phyloP scores from a whole-genome alignment of 2,113 vertebrate genomes.

The Chaenocephalus aceratus region DNA sequence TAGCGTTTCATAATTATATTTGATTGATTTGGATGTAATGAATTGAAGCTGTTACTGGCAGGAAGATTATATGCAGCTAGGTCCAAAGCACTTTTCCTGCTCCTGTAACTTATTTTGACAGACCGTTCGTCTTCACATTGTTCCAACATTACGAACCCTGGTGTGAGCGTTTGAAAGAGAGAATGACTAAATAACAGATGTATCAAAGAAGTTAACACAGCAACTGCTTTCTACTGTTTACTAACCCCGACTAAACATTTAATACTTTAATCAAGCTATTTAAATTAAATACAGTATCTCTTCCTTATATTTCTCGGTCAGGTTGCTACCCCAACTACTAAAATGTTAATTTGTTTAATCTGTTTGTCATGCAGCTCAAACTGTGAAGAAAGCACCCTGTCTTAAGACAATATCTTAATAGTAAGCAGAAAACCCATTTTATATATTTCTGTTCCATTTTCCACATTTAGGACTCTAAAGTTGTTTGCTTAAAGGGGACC shows the following conservation, averaged over 20 bases:
- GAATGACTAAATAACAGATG: too few species aligned
- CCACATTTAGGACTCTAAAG: not conserved
- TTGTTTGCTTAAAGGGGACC: too few species aligned
- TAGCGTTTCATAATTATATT: constrained; percentile 20
- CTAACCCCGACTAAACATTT: too few species aligned
- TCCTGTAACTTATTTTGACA: too few species aligned
- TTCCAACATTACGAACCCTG: not conserved
- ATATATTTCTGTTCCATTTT: not conserved
- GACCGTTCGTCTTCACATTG: not conserved
- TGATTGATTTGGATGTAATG: constrained; percentile 17
- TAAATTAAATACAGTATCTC: not conserved
- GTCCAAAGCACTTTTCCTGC: not conserved
- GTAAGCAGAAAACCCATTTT: not conserved
- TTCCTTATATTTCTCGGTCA: not conserved
- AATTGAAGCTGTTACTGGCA: not conserved
- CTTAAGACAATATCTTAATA: not conserved
- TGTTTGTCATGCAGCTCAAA: not conserved
- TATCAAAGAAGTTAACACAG: too few species aligned
- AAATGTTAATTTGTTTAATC: not conserved
- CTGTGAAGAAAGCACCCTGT: not conserved
- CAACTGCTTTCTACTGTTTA: too few species aligned
- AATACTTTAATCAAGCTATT: not conserved
- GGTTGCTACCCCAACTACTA: not conserved
- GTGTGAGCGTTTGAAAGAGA: too few species aligned
- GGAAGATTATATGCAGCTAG: not conserved